Evolutionary conservation across 2,113 vertebrate species (phyloP).

Genomic region (Odontesthes bonariensis): DNA sequence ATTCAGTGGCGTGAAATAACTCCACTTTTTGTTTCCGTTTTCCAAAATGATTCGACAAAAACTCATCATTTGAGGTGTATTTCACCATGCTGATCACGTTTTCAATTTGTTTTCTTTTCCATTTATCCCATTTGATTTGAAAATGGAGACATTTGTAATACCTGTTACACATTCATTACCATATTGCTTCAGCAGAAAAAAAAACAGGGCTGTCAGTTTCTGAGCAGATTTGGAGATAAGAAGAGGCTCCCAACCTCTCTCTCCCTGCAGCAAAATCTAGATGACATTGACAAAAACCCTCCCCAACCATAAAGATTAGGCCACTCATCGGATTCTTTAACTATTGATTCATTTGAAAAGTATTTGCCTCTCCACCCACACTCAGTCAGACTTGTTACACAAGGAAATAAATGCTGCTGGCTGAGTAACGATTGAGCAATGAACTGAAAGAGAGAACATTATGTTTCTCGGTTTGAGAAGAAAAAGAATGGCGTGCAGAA

Average conservation of each 20-base stretch:
- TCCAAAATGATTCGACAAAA: not conserved
- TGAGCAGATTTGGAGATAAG: not conserved
- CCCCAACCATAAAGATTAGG: not conserved
- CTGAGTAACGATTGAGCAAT: not conserved
- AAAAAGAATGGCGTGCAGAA: no score
- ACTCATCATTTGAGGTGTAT: not conserved
- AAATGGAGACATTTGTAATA: not conserved
- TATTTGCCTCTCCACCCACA: not conserved
- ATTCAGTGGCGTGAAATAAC: not conserved
- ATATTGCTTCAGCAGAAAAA: not conserved
- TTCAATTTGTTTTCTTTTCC: not conserved
- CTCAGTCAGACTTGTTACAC: not conserved
- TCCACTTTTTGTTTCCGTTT: not conserved
- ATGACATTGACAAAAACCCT: not conserved
- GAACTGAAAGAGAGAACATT: not conserved
- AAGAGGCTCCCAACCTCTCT: not conserved
- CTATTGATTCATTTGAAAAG: conserved; percentile 25
- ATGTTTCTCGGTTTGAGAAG: not conserved
- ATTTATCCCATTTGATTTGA: not conserved
- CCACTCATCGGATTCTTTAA: conserved; percentile 11
- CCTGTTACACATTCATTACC: not conserved
- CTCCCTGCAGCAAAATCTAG: not conserved
- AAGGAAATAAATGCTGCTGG: not conserved
- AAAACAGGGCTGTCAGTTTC: not conserved
- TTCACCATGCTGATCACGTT: not conserved